phyloP scores from a whole-genome alignment of 2,113 vertebrate species.

The Theristicus caerulescens region DNA sequence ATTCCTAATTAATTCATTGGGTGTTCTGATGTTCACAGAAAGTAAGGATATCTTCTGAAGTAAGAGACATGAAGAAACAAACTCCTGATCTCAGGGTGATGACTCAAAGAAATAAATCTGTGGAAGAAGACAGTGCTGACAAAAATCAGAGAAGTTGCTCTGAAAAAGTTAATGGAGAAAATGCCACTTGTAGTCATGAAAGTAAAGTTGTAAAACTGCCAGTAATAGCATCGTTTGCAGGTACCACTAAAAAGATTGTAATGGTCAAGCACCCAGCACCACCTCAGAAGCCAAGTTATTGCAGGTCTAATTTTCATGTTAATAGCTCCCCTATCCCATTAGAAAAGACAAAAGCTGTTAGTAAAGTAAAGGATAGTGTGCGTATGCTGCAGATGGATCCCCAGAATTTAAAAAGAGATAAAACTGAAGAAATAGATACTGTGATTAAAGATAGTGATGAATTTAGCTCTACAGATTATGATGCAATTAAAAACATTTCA shows the following conservation, averaged over 20 bases:
- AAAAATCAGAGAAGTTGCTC: neutral
- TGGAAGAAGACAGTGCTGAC: neutral
- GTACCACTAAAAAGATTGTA: slow-evolving; percentile 57
- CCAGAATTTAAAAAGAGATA: neutral
- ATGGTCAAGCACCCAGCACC: slow-evolving; percentile 34
- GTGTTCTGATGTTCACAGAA: neutral
- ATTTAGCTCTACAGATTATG: neutral
- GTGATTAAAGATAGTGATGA: neutral
- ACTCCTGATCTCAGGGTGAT: neutral
- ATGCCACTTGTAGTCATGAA: neutral
- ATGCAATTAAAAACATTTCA: neutral
- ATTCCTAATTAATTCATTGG: slow-evolving; percentile 11
- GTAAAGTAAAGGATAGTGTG: neutral
- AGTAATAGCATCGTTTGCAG: slow-evolving; percentile 60
- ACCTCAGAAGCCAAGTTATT: slow-evolving; percentile 6
- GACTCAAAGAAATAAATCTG: neutral
- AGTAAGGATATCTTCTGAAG: neutral
- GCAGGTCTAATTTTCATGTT: neutral
- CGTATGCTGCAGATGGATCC: neutral
- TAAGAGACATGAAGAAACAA: neutral
- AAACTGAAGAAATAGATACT: neutral
- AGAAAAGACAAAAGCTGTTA: neutral
- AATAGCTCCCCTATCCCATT: neutral
- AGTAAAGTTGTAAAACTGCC: slow-evolving; percentile 3
- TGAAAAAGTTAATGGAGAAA: neutral